A percentile compares a stretch with the other conserved stretches of the same genome.
Evolutionary conservation across 2,113 vertebrate genomes (phyloP).

Genomic region (Apaloderma vittatum): DNA sequence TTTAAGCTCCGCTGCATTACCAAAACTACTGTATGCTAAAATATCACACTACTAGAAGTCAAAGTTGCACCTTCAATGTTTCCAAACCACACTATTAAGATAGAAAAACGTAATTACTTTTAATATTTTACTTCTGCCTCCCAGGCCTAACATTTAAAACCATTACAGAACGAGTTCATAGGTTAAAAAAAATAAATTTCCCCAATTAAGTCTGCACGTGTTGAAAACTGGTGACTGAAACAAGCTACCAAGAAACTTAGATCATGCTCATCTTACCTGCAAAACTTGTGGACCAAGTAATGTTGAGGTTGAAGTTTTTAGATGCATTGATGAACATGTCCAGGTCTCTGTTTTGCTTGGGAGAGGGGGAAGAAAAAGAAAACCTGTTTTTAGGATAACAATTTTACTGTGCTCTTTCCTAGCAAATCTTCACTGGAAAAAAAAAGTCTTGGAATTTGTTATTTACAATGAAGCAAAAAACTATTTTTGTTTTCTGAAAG

Average conservation of each 20-base stretch:
- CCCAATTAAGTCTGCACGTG: not conserved
- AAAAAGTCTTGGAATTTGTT: not conserved
- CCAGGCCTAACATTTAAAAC: not conserved
- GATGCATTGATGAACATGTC: constrained; percentile 99
- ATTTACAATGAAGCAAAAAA: not conserved
- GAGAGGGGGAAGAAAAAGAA: not conserved
- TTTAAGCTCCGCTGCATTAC: not conserved
- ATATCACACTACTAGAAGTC: not conserved
- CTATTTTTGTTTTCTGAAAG: not conserved
- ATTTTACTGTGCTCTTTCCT: not conserved
- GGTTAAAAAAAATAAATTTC: not conserved
- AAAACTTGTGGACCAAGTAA: constrained; percentile 97
- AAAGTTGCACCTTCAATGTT: not conserved
- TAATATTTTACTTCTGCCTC: not conserved
- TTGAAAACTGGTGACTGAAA: not conserved
- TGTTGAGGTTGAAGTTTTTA: constrained; percentile 99
- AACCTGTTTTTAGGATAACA: not conserved
- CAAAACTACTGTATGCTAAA: not conserved
- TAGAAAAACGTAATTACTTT: fast-evolving
- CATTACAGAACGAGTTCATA: not conserved
- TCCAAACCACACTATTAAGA: not conserved
- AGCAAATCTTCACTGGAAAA: not conserved
- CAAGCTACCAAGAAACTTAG: not conserved
- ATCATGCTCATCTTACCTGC: constrained; percentile 81
- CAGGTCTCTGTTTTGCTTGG: constrained; percentile 94